Conservation (phyloP, 2,797 vertebrate genomes). For the Myotis myotis region DNA sequence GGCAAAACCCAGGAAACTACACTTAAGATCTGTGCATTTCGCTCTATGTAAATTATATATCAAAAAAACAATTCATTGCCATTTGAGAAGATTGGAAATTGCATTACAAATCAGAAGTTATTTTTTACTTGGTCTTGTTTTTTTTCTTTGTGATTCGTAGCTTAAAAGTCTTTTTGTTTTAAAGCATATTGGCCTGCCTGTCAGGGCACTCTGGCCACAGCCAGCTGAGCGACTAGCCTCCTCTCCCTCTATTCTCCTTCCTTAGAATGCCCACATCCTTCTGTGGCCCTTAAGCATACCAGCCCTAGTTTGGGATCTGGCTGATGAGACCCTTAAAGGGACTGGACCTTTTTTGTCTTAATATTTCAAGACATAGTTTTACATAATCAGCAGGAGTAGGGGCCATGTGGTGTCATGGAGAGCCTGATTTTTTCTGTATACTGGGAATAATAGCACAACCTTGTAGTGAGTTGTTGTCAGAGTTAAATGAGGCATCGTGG, state of each 20-base stretch:
- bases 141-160: background rate
- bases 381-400: background rate
- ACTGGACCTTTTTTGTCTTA: background rate
- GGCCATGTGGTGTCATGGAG: background rate
- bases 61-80: background rate
- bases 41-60: background rate
- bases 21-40: background rate
- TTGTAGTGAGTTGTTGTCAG: background rate
- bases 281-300: background rate
- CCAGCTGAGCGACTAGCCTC: background rate
- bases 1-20: background rate
- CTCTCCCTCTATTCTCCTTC: background rate
- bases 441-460: background rate
- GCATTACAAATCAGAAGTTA: background rate
- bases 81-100: background rate
- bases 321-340: background rate
- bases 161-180: background rate
- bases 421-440: background rate
- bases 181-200: background rate
- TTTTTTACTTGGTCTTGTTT: background rate
- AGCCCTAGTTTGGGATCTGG: background rate
- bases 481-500: background rate
- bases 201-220: background rate
- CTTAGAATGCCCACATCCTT: background rate
- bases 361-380: slow-evolving; percentile 1